Evolutionary conservation across 2,888 invertebrate species (phyloP), one percentile per base, ranked within the genome.

Genomic region (Cybosia mesomella): DNA sequence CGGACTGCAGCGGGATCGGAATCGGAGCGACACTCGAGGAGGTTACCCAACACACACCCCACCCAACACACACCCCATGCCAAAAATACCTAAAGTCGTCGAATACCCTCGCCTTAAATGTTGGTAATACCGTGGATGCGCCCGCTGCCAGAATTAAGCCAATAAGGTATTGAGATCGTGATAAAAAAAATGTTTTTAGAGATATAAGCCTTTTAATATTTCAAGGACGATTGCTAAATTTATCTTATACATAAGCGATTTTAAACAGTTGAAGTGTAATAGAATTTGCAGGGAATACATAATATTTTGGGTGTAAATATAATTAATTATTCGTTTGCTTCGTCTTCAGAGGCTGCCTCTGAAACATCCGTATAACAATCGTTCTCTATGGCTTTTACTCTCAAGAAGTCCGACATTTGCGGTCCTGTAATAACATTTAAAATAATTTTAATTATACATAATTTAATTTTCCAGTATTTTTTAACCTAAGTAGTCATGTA

Each of bases 291-390:
- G n/a, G n/a, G n/a, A n/a, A n/a, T 62, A 67, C 62, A 55, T 67
- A 72, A 67, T 65, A 60, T 57, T 58, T 61, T 55, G 54, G 18
- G 32, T 21, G 28, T 61, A 7, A 60, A 43, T 43, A 60, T 43
- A 43, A 9, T 60, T 32, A 60, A 63, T 72, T 74, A 36, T 59
- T 72, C 71, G 84, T 87, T 72, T 70, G 91, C 88, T 61, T 94
- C 95, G 11, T 89, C 91, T 2, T 92, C 95, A 1, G 89, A 87
- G 64, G 94, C 95, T 0, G 94, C 95, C 36, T 95, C 95, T 0
- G 95, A 95, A 0, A 95, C 94, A 66, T 95, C 95, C 8, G 95
- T 95, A 67, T 92, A 89, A 72, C 95, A 92, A 53, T 95, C 95
- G 54, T 88, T 86, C 67, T 95, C 95, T 74, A 89, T 75, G 4